These are phyloP conservation scores for Scaptodrosophila latifasciaeformis DNA, from an alignment of 2,888 invertebrate genomes.

Conservation along the genomic window DNA sequence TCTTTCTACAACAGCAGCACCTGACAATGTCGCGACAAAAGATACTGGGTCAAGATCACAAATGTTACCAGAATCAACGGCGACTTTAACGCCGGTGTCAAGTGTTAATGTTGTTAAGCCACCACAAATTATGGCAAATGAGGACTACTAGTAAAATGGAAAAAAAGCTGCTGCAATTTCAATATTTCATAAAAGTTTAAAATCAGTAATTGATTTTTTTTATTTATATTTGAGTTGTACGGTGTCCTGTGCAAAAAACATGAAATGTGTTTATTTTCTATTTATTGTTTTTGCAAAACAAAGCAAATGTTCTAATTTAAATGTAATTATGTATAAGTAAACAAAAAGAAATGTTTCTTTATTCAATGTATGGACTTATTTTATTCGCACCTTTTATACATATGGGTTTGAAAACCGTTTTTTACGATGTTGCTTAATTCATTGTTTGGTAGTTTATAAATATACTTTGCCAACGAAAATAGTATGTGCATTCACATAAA, in stretches of 20 bases:
- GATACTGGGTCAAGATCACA: constrained; percentile 42
- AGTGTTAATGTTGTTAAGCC: constrained; percentile 62
- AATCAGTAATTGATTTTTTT: constrained; percentile 22
- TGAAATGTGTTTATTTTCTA: constrained; percentile 42
- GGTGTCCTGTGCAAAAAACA: constrained; percentile 72
- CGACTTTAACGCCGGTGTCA: constrained; percentile 26
- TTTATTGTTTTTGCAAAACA: constrained; percentile 45
- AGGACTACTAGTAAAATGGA: constrained; percentile 58
- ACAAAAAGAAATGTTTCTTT: too few relatives aligned
- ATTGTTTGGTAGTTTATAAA: too few relatives aligned
- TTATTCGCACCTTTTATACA: too few relatives aligned
- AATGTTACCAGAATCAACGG: constrained; percentile 29
- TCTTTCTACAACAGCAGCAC: constrained; percentile 41
- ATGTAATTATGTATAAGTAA: not conserved
- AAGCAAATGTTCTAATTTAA: constrained; percentile 24
- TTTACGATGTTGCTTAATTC: too few relatives aligned
- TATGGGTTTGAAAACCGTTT: too few relatives aligned
- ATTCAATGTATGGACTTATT: too few relatives aligned
- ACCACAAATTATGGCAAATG: constrained; percentile 74
- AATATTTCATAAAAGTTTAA: constrained; percentile 22
- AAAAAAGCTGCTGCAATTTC: constrained; percentile 23
- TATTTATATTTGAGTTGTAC: constrained; percentile 56
- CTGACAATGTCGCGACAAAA: constrained; percentile 50
- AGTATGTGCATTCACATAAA: too few relatives aligned
- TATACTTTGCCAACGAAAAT: too few relatives aligned